These are phyloP conservation scores for Acanthaster planci DNA, from an alignment of 35 echinoderm and acorn worm genomes.

Conservation along the genomic window DNA sequence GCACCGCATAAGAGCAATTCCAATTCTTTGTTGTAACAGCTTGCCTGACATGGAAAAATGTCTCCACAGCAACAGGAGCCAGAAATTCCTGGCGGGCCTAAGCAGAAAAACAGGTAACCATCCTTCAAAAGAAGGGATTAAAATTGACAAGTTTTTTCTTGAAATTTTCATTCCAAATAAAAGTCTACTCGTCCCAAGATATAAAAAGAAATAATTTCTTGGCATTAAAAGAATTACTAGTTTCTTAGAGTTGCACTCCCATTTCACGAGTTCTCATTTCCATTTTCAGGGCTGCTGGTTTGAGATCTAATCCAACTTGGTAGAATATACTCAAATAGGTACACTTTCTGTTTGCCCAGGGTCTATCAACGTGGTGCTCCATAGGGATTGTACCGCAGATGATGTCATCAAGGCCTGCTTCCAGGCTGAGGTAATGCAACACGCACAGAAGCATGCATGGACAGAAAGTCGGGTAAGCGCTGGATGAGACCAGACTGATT, in stretches of 20 bases:
- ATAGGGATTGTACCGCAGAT: conserved; percentile 60
- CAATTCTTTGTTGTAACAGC: conserved; percentile 25
- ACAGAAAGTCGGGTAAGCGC: background rate
- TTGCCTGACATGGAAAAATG: conserved; percentile 46
- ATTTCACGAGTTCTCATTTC: background rate
- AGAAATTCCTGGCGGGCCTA: conserved; percentile 40
- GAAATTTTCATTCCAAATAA: no score
- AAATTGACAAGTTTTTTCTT: no score
- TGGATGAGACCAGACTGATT: no score
- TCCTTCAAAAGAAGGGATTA: background rate
- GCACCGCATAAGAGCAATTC: no score
- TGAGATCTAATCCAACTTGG: background rate
- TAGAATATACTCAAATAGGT: background rate
- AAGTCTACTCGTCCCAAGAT: no score
- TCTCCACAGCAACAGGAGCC: conserved; percentile 37
- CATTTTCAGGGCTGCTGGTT: background rate
- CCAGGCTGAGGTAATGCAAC: conserved; percentile 84
- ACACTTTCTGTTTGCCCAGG: conserved; percentile 16
- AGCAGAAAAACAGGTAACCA: conserved; percentile 44
- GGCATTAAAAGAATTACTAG: no score
- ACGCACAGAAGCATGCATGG: background rate
- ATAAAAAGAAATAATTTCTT: no score
- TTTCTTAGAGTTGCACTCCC: no score
- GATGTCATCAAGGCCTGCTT: conserved; percentile 85
- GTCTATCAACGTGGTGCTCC: conserved; percentile 69